phyloP scores from a whole-genome alignment of 2,113 vertebrate genomes.

The Leucopsar rothschildi region DNA sequence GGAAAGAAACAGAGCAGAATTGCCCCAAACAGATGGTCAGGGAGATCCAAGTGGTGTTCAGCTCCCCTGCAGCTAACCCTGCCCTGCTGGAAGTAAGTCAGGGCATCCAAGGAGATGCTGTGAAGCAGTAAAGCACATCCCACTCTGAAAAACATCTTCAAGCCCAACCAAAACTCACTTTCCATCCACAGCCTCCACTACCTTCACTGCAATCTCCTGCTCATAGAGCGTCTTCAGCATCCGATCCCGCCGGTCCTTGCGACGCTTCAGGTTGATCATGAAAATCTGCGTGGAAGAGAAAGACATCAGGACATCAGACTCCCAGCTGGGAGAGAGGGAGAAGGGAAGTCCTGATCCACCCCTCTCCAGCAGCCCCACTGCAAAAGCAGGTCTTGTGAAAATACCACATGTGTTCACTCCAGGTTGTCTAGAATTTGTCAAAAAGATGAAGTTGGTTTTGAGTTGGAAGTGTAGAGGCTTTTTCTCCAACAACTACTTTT shows the following conservation, averaged over 20 bases:
- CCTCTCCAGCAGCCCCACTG: neutral
- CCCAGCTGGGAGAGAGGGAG: neutral
- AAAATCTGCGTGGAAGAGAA: slow-evolving; percentile 76
- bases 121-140: neutral
- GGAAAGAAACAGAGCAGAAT: neutral
- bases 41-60: neutral
- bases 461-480: neutral
- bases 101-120: neutral
- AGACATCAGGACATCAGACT: neutral
- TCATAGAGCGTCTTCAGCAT: slow-evolving; percentile 86
- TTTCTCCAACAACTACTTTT: neutral
- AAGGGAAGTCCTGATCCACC: neutral
- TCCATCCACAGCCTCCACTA: slow-evolving; percentile 91
- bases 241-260: slow-evolving; percentile 85
- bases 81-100: neutral
- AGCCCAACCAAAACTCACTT: slow-evolving; percentile 78
- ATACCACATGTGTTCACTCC: neutral
- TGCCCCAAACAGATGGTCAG: neutral
- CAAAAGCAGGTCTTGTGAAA: neutral
- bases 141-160: neutral
- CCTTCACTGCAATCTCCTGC: slow-evolving; percentile 82
- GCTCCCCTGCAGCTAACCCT: neutral
- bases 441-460: neutral
- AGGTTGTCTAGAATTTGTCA: neutral
- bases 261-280: slow-evolving; percentile 92